These are phyloP conservation scores for Pomacea maculata DNA, from an alignment of 1,140 invertebrate genomes.

Conservation along the genomic window DNA sequence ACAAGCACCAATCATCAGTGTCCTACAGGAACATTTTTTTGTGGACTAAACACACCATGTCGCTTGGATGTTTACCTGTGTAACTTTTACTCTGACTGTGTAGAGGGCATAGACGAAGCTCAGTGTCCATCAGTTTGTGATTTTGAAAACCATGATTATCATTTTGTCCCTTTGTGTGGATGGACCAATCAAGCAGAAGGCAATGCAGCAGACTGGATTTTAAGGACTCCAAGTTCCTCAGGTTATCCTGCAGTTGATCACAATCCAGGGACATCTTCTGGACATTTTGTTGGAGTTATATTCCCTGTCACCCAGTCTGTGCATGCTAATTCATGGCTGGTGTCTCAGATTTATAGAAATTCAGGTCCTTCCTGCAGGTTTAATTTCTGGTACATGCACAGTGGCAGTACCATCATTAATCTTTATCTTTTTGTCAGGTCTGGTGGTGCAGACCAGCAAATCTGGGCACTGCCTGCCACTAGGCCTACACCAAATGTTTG, in stretches of 20 bases:
- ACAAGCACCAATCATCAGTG: conserved; percentile 42
- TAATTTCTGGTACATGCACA: conserved; percentile 54
- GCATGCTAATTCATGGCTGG: conserved; percentile 34
- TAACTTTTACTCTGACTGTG: conserved; percentile 74
- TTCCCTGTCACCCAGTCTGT: conserved; percentile 23
- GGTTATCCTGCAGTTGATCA: conserved; percentile 46
- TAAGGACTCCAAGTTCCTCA: conserved; percentile 38
- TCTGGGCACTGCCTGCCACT: conserved; percentile 30
- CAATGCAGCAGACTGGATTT: conserved; percentile 42
- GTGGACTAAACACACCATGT: conserved; percentile 39
- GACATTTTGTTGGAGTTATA: conserved; percentile 44
- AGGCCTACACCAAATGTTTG: conserved; percentile 34
- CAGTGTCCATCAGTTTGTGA: conserved; percentile 44
- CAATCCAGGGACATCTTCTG: conserved; percentile 39
- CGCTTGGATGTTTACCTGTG: conserved; percentile 64
- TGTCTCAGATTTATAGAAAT: conserved; percentile 52
- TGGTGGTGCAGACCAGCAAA: conserved; percentile 45
- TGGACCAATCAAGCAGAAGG: conserved; percentile 43
- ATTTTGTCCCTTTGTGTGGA: conserved; percentile 36
- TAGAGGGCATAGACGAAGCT: conserved; percentile 47
- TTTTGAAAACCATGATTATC: conserved; percentile 33
- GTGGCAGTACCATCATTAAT: conserved; percentile 31
- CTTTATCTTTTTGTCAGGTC: conserved; percentile 64
- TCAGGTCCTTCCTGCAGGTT: conserved; percentile 50
- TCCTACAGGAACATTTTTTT: conserved; percentile 46